phyloP scores from a whole-genome alignment of 2,888 invertebrate genomes.

The Pseudococcus viburni region DNA sequence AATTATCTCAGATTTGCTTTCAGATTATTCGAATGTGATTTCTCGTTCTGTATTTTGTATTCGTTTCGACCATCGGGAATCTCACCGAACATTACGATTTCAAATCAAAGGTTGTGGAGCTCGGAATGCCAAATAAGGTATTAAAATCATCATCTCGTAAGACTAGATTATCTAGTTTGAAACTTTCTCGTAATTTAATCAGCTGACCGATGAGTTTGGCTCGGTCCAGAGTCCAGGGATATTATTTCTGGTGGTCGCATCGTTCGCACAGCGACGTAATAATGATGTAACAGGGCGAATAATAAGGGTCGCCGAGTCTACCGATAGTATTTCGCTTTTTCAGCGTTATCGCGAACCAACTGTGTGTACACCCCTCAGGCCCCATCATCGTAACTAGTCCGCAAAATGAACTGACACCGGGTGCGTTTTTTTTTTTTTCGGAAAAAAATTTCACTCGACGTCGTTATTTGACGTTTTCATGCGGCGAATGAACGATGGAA shows the following conservation, averaged over 20 bases:
- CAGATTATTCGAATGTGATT: too few species aligned
- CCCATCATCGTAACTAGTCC: background rate
- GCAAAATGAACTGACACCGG: background rate
- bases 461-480: conserved; percentile 7
- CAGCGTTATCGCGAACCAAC: conserved; percentile 10
- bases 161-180: background rate
- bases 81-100: background rate
- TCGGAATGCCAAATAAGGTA: background rate
- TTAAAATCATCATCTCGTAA: background rate
- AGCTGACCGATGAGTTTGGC: background rate
- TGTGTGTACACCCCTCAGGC: background rate
- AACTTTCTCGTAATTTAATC: conserved; percentile 10
- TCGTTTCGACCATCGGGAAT: too few species aligned
- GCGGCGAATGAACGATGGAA: conserved; percentile 15
- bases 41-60: too few species aligned
- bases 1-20: too few species aligned
- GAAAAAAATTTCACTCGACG: background rate
- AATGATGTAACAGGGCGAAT: conserved; percentile 1
- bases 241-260: background rate
- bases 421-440: background rate
- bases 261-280: background rate
- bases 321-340: background rate
- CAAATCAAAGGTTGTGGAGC: background rate
- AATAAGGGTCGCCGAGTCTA: background rate
- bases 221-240: background rate